Conservation (phyloP, 1,140 invertebrate genomes). For the Grapholita molesta region DNA sequence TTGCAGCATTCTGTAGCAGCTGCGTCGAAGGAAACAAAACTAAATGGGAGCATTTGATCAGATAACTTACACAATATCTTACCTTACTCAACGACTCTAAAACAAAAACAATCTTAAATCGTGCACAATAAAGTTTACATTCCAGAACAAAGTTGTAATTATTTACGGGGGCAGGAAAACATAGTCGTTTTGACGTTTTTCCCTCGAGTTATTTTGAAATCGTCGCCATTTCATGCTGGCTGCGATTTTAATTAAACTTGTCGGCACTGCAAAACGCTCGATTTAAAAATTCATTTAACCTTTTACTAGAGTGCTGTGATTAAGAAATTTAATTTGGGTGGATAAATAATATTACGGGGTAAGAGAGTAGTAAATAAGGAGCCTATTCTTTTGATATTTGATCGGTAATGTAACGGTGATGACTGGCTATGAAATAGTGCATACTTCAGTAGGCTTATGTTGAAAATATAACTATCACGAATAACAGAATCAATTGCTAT, state of each 20-base stretch:
- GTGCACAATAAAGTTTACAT: not conserved
- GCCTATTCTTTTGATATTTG: too few relatives aligned
- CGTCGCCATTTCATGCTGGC: conserved; percentile 31
- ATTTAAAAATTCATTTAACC: conserved; percentile 43
- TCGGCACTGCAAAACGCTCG: conserved; percentile 29
- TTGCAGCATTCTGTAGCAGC: conserved; percentile 22
- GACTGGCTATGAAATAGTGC: too few relatives aligned
- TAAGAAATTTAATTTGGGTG: not conserved
- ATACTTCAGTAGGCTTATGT: too few relatives aligned
- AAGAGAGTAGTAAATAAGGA: not conserved
- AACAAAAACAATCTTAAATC: not conserved
- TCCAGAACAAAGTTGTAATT: not conserved
- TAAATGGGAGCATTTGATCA: conserved; percentile 31
- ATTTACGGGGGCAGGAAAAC: not conserved
- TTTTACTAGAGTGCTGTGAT: conserved; percentile 21
- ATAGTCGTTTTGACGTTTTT: conserved; percentile 24
- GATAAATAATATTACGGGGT: not conserved
- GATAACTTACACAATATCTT: not conserved
- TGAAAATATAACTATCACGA: too few relatives aligned
- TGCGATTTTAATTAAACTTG: conserved; percentile 46
- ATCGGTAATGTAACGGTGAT: too few relatives aligned
- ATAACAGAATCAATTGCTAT: too few relatives aligned
- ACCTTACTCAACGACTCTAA: not conserved
- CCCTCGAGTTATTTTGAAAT: conserved; percentile 38
- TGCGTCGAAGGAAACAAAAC: conserved; percentile 32